phyloP scores from a whole-genome alignment of 1,140 invertebrate genomes.

The Nautilus pompilius region DNA sequence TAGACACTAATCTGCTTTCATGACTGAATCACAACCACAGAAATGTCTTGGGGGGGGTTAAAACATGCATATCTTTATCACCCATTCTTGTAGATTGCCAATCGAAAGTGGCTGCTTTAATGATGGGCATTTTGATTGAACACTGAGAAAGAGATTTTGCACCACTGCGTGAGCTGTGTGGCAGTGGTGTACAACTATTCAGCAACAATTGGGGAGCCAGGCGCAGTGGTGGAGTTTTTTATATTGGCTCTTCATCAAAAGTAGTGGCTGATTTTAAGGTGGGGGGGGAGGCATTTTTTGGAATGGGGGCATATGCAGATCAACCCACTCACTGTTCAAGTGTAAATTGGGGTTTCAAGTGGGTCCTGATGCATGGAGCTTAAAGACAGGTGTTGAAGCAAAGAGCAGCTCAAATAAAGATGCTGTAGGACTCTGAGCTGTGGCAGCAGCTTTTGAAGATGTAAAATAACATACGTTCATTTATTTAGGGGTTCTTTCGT shows the following conservation, averaged over 20 bases:
- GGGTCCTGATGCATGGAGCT: neutral
- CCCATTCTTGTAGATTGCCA: too few species aligned
- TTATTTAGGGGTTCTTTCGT: conserved; percentile 54
- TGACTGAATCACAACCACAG: neutral
- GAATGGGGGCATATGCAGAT: neutral
- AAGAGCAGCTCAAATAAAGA: neutral
- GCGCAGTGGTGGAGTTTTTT: too few species aligned
- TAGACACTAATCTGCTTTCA: neutral
- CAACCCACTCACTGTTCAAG: neutral
- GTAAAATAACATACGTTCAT: neutral
- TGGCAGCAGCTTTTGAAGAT: neutral
- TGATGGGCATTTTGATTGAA: too few species aligned
- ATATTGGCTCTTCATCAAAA: too few species aligned
- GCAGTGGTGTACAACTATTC: too few species aligned
- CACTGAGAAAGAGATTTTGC: too few species aligned
- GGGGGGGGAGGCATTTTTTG: too few species aligned
- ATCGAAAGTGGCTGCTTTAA: too few species aligned
- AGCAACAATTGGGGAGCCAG: too few species aligned
- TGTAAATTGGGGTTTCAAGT: neutral
- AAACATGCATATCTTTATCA: neutral
- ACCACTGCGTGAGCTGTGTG: too few species aligned
- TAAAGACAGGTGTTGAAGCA: neutral
- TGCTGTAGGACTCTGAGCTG: neutral
- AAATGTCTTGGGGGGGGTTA: neutral
- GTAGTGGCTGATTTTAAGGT: too few species aligned